Percentiles rank a stretch among this genome's conserved stretches.
phyloP scores from a whole-genome alignment of 2,797 vertebrate genomes.

The Catharus ustulatus region DNA sequence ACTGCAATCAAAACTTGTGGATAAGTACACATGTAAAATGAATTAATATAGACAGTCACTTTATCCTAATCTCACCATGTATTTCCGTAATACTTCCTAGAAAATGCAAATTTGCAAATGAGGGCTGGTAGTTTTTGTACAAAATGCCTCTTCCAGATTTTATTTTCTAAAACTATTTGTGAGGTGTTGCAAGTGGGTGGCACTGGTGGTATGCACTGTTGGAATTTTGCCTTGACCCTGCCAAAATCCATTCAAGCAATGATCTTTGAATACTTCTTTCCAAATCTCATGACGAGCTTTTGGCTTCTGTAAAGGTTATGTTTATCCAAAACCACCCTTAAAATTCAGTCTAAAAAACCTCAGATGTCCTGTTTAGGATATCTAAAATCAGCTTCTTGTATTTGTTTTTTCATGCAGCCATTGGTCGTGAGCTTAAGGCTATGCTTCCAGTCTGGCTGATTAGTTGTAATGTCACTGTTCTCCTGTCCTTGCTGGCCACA shows the following conservation, averaged over 20 bases:
- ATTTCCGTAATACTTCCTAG: background rate
- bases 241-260: slow-evolving; percentile 2
- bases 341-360: background rate
- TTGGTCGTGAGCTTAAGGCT: background rate
- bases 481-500: background rate
- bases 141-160: background rate
- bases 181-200: background rate
- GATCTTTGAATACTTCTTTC: background rate
- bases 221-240: background rate
- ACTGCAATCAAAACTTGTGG: background rate
- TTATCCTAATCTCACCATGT: background rate
- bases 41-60: background rate
- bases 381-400: background rate
- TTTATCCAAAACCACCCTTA: background rate
- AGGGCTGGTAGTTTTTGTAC: background rate
- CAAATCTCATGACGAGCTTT: background rate
- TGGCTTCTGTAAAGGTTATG: background rate
- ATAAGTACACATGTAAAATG: background rate
- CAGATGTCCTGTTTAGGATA: background rate
- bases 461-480: background rate
- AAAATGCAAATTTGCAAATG: background rate
- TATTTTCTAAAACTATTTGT: background rate
- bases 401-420: background rate
- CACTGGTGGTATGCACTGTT: background rate
- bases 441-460: background rate